Base-by-base conservation (phyloP, 1,140 invertebrate genomes). In the Temnothorax longispinosus region DNA sequence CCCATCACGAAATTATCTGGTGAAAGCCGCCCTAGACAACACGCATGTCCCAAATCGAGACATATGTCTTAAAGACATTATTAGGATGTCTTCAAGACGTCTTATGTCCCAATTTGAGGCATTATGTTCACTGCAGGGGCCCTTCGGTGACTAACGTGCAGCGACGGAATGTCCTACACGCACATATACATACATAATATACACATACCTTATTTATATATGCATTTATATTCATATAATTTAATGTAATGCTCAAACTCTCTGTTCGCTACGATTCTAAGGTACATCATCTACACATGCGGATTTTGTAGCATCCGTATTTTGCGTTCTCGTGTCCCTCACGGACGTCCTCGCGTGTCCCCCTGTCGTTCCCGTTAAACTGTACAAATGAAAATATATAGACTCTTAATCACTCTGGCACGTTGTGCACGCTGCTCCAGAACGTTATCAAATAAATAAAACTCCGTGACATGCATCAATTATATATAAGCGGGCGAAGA, bases 221-320 rank as follows among this genome's bases (percentile, higher is more conserved):
- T 82, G 41, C 47, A 71, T 89, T 58, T 88, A 85, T 85, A 74
- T 89, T 80, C 44, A 84, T 84, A 71, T 84, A 60, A 84, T 84
- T 84, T 84, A 74, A 82, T 58, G 52, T 72, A 77, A 82, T 84
- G 77, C 80, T 86, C 35, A 90, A 78, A 92, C 65, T 90, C 71
- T 86, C 56, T 91, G 87, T 78, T 62, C 71, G 44, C 88, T 91
- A 91, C 65, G 7, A 56, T 72, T 87, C 87, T 92, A 92, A 86
- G 56, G 38, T 92, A 84, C 69, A 75, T 84, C 54, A 78, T 90
- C 90, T 92, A 91, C 87, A 89, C 88, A 67, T 84, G 35, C 77
- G 67, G 54, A 84, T 44, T 74, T 72, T 62, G 67, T 87, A 58
- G 58, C 35, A 84, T 87, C 65, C 80, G 80, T 84, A 75, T 75